phyloP scores from a whole-genome alignment of 35 echinoderm and acorn worm species.

The Apostichopus japonicus region DNA sequence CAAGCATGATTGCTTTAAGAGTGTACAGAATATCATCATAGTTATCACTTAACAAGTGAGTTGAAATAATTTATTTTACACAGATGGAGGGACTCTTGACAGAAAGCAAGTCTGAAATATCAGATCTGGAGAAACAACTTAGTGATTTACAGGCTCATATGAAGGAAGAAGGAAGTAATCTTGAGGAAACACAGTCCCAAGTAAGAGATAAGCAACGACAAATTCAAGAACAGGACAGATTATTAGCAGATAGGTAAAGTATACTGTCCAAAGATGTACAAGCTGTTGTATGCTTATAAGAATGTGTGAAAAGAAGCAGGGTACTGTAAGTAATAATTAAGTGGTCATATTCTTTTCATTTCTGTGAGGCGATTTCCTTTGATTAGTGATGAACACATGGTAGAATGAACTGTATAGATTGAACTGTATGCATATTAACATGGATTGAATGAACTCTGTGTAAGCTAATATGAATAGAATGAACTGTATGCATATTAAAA shows the following conservation, averaged over 20 bases:
- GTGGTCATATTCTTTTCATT: not conserved
- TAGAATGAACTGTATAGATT: no score
- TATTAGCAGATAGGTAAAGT: slow-evolving; percentile 70
- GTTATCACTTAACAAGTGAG: no score
- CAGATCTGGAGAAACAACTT: slow-evolving; percentile 60
- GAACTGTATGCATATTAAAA: no score
- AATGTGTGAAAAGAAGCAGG: not conserved
- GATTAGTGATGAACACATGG: no score
- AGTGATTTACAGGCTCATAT: slow-evolving; percentile 56
- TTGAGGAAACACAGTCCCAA: slow-evolving; percentile 74
- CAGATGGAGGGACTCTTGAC: slow-evolving; percentile 71
- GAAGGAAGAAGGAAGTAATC: slow-evolving; percentile 63
- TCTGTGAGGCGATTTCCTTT: not conserved
- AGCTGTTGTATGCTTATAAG: not conserved
- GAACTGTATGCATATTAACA: no score
- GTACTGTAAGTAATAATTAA: not conserved
- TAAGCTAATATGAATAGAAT: no score
- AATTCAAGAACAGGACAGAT: slow-evolving; percentile 73
- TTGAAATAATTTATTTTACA: not conserved
- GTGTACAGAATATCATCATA: no score
- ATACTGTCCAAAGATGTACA: slow-evolving; percentile 47
- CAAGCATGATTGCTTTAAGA: no score
- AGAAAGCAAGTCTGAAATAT: slow-evolving; percentile 58
- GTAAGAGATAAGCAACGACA: slow-evolving; percentile 80
- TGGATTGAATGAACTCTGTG: no score